Conservation (phyloP, 2,113 vertebrate genomes). For the Gallinago jamesoni region DNA sequence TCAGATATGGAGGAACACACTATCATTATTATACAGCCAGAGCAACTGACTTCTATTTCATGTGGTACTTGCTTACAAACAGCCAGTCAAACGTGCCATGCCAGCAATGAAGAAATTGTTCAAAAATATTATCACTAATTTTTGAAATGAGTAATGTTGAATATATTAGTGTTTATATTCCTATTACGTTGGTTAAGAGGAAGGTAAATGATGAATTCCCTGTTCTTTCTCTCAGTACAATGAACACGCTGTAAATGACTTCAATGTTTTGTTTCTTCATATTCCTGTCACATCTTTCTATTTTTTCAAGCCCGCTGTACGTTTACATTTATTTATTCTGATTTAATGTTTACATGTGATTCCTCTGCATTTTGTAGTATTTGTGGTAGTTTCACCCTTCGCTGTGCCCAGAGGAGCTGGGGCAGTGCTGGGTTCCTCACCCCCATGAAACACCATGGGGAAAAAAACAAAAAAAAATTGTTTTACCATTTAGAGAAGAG, state of each 20-base stretch:
- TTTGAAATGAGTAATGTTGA: not conserved
- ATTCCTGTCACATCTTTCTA: not conserved
- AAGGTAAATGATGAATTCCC: not conserved
- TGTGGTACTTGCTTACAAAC: not conserved
- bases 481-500: too few species aligned
- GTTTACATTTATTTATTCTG: not conserved
- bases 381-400: not conserved
- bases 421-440: not conserved
- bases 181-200: not conserved
- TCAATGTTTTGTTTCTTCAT: not conserved
- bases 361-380: not conserved
- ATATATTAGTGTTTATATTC: not conserved
- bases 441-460: fast-evolving
- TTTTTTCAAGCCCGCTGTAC: too few species aligned
- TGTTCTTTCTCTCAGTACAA: not conserved
- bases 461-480: not conserved
- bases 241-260: not conserved
- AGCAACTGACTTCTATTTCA: not conserved
- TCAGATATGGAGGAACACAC: not conserved
- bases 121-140: not conserved
- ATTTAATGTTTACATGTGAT: not conserved
- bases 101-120: not conserved
- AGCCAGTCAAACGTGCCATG: not conserved
- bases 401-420: not conserved
- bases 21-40: not conserved